A percentile compares a stretch with the other conserved stretches of the same genome.
These are phyloP conservation scores for Drosophila chauvacae DNA, from an alignment of 1,140 invertebrate species.

Conservation along the genomic window DNA sequence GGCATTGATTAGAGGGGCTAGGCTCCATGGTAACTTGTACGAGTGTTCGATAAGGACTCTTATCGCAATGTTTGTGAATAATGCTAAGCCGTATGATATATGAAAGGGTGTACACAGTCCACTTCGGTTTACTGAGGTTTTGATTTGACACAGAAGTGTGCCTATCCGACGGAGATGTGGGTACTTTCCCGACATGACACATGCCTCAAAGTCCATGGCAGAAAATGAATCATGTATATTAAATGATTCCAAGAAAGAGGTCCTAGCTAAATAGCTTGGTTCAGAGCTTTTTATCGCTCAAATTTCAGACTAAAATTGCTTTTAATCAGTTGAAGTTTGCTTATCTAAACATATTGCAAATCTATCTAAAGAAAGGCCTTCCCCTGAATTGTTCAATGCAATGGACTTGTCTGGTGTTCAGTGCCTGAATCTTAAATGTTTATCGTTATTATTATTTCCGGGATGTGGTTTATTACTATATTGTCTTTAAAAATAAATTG, in stretches of 20 bases:
- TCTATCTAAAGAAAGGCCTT: neutral
- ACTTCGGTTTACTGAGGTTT: neutral
- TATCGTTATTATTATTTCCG: neutral
- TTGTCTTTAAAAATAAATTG: conserved; percentile 1
- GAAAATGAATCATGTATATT: conserved; percentile 1
- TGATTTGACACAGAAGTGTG: conserved; percentile 3
- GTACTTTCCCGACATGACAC: conserved; percentile 18
- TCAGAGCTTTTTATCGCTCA: neutral
- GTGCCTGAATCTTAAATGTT: neutral
- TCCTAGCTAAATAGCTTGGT: neutral
- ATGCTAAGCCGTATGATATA: neutral
- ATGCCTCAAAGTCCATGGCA: neutral
- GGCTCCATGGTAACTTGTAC: neutral
- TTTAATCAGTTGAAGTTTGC: neutral
- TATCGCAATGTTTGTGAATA: conserved; percentile 14
- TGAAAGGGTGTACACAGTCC: neutral
- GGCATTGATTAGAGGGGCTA: neutral
- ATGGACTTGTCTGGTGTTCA: neutral
- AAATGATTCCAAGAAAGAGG: neutral
- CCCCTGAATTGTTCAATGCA: neutral
- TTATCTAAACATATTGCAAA: neutral
- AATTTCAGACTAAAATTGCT: neutral
- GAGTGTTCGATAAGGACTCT: conserved; percentile 21
- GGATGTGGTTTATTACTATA: neutral
- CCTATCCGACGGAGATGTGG: neutral